Evolutionary conservation across 2,113 vertebrate species (phyloP).

Genomic region (Phrynosoma platyrhinos): DNA sequence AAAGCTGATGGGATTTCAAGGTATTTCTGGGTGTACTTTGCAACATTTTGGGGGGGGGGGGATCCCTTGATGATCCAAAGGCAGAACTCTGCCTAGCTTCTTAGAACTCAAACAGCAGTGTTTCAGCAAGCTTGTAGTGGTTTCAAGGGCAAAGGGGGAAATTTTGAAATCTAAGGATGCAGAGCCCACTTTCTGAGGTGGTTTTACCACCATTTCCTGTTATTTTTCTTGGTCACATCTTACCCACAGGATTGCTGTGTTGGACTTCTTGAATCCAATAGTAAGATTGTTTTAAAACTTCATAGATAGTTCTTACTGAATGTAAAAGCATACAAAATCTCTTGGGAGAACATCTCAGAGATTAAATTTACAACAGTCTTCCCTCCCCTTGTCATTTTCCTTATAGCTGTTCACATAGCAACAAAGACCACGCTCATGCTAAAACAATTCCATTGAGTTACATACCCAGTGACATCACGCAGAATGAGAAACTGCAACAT

Average conservation of each 20-base stretch:
- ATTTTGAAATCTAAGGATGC: no score
- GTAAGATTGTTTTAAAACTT: constrained; percentile 37
- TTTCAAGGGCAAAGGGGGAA: no score
- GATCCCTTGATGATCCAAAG: neutral
- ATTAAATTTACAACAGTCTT: constrained; percentile 17
- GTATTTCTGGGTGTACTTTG: neutral
- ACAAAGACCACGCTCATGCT: neutral
- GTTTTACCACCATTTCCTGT: neutral
- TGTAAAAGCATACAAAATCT: constrained; percentile 34
- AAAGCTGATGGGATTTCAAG: neutral
- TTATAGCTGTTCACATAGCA: constrained; percentile 11
- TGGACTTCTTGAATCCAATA: neutral
- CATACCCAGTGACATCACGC: neutral
- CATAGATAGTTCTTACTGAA: constrained; percentile 38
- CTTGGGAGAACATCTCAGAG: constrained; percentile 7
- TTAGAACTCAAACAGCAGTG: neutral
- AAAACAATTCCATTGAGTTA: neutral
- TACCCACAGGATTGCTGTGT: neutral
- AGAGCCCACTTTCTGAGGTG: no score
- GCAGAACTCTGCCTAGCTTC: no score
- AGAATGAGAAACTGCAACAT: neutral
- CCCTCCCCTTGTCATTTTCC: neutral
- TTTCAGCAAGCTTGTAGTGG: neutral
- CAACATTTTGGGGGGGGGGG: neutral
- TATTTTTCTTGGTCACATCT: neutral